A percentile compares a stretch with the other conserved stretches of the same genome.
Evolutionary conservation across 2,113 vertebrate species (phyloP).

Genomic region (Thymallus thymallus): DNA sequence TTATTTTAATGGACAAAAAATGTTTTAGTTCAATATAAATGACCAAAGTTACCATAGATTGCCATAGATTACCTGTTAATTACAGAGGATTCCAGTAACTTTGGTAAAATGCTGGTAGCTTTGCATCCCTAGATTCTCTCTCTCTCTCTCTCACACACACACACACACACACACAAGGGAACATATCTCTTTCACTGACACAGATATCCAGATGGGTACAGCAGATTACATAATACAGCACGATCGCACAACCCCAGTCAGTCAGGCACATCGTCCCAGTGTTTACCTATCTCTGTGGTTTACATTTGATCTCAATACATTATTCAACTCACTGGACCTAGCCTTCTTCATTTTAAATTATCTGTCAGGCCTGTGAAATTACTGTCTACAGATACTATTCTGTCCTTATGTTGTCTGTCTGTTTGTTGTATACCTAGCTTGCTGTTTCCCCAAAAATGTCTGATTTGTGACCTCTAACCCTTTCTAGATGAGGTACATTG

Average conservation of each 20-base stretch:
- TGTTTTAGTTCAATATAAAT: too few species aligned
- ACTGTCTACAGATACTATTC: not conserved
- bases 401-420: not conserved
- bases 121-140: not conserved
- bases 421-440: not conserved
- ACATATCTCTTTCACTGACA: not conserved
- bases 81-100: too few species aligned
- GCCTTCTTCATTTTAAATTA: not conserved
- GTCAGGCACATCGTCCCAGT: slow-evolving; percentile 24
- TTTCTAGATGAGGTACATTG: too few species aligned
- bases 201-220: slow-evolving; percentile 30
- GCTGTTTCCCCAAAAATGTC: not conserved
- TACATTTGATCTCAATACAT: slow-evolving; percentile 51
- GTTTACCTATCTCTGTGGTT: slow-evolving; percentile 49
- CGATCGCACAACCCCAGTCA: slow-evolving; percentile 7
- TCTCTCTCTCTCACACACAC: too few species aligned
- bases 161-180: slow-evolving; percentile 14
- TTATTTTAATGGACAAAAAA: too few species aligned
- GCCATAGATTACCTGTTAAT: too few species aligned
- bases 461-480: not conserved
- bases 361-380: not conserved
- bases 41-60: too few species aligned
- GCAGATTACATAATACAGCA: slow-evolving; percentile 5
- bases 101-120: too few species aligned
- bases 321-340: slow-evolving; percentile 22